phyloP scores from a whole-genome alignment of 2,113 vertebrate species.

The Pedetes capensis region DNA sequence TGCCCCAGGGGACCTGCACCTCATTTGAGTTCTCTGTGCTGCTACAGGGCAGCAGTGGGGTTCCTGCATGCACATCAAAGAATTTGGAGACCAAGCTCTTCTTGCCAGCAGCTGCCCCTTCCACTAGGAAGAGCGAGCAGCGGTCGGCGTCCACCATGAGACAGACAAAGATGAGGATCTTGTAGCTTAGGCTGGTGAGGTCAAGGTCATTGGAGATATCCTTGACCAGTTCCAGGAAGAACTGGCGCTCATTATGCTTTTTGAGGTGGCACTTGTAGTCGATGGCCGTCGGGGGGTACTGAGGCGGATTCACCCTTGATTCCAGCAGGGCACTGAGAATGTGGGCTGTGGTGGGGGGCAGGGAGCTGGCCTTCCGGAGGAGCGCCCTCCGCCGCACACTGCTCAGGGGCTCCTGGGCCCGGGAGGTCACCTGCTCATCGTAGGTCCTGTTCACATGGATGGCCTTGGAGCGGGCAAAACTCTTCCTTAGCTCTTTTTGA shows the following conservation, averaged over 20 bases:
- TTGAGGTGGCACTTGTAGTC: slow-evolving; percentile 98
- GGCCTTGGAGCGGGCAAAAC: slow-evolving; percentile 97
- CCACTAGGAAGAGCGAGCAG: slow-evolving; percentile 96
- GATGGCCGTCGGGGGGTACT: slow-evolving; percentile 95
- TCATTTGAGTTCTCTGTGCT: slow-evolving; percentile 91
- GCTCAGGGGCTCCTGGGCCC: slow-evolving; percentile 94
- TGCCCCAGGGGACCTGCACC: slow-evolving; percentile 99
- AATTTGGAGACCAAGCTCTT: slow-evolving; percentile 97
- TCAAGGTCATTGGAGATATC: slow-evolving; percentile 99
- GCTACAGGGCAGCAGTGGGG: slow-evolving; percentile 92
- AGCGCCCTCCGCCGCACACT: slow-evolving; percentile 94
- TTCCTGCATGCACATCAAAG: slow-evolving; percentile 97
- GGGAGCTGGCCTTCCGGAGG: slow-evolving; percentile 95
- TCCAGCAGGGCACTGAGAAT: slow-evolving; percentile 97
- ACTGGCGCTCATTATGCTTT: slow-evolving; percentile 94
- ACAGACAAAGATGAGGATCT: slow-evolving; percentile 97
- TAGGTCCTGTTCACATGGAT: slow-evolving; percentile 96
- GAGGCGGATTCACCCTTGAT: slow-evolving; percentile 97
- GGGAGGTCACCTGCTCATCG: slow-evolving; percentile 93
- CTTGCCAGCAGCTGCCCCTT: slow-evolving; percentile 91
- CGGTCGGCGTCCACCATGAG: slow-evolving; percentile 98
- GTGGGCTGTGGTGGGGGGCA: slow-evolving; percentile 96
- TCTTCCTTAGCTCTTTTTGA: slow-evolving; percentile 96
- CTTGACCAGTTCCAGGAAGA: slow-evolving; percentile 98
- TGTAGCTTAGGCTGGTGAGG: slow-evolving; percentile 95